These are phyloP conservation scores for Ostrea edulis DNA, from an alignment of 1,140 invertebrate genomes.

Conservation along the genomic window DNA sequence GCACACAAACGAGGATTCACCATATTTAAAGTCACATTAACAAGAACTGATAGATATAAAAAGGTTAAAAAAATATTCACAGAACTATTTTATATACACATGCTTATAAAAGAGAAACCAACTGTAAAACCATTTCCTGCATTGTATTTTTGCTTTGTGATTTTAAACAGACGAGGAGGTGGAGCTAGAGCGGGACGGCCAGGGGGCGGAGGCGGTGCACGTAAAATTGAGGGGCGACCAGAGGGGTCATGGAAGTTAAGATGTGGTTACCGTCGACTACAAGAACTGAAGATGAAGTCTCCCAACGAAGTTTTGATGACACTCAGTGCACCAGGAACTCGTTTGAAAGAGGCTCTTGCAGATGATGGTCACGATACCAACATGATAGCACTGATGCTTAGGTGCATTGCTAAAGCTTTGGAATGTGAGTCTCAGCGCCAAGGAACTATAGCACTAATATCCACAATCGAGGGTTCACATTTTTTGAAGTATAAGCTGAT, in stretches of 20 bases:
- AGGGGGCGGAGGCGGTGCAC: background rate
- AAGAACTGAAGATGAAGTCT: conserved; percentile 34
- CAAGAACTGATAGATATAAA: no score
- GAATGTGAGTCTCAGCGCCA: conserved; percentile 39
- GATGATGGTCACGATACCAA: background rate
- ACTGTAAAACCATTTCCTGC: background rate
- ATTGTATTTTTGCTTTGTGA: background rate
- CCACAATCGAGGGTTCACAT: conserved; percentile 9
- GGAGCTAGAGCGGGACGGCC: background rate
- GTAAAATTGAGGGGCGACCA: background rate
- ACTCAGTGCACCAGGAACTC: conserved; percentile 34
- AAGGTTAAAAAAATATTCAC: no score
- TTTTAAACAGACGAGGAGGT: background rate
- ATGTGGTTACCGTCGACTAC: conserved; percentile 39
- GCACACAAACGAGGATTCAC: no score
- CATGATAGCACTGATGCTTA: conserved; percentile 7
- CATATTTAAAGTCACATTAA: no score
- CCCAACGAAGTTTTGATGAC: conserved; percentile 29
- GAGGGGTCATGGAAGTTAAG: conserved; percentile 47
- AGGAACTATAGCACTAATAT: conserved; percentile 47
- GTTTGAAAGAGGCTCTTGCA: conserved; percentile 39
- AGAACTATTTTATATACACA: no score
- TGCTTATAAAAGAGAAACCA: no score
- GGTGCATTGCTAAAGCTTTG: conserved; percentile 34
- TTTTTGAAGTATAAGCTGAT: background rate